Percentiles rank a stretch among this genome's conserved stretches.
Evolutionary conservation across 2,113 vertebrate genomes (phyloP).

Genomic region (Kryptolebias marmoratus): DNA sequence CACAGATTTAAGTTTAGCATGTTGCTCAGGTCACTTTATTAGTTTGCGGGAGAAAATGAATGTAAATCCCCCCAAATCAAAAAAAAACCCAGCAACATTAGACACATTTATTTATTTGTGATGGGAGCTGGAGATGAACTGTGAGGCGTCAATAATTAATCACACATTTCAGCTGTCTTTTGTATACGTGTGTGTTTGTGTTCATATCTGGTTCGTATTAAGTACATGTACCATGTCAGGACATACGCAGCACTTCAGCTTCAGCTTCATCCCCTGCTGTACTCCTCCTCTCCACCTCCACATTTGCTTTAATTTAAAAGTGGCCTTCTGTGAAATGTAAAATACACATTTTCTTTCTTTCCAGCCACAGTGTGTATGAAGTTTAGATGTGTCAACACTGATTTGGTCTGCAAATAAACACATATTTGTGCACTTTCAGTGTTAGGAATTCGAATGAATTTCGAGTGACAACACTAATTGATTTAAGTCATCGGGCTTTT

Average conservation of each 20-base stretch:
- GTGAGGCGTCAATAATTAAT: too few relatives aligned
- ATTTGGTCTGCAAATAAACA: not conserved
- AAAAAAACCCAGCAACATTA: not conserved
- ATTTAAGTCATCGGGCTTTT: conserved; percentile 14
- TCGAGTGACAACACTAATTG: not conserved
- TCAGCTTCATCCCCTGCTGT: too few relatives aligned
- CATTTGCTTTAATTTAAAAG: conserved; percentile 28
- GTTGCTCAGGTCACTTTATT: conserved; percentile 49
- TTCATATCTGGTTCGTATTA: not conserved
- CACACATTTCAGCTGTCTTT: not conserved
- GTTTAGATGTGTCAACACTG: not conserved
- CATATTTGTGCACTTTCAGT: too few relatives aligned
- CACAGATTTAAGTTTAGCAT: conserved; percentile 18
- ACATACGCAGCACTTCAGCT: too few relatives aligned
- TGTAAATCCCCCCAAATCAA: conserved; percentile 49
- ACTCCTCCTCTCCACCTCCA: too few relatives aligned
- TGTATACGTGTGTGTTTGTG: not conserved
- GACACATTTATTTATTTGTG: not conserved
- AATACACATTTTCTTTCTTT: not conserved
- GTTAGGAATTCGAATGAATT: not conserved
- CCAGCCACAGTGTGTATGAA: not conserved
- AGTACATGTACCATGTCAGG: too few relatives aligned
- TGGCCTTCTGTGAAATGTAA: conserved; percentile 52
- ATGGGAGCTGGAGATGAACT: too few relatives aligned
- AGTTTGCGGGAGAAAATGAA: conserved; percentile 36